Conservation (phyloP, 1,140 invertebrate species). For the Bradynema listronoti region DNA sequence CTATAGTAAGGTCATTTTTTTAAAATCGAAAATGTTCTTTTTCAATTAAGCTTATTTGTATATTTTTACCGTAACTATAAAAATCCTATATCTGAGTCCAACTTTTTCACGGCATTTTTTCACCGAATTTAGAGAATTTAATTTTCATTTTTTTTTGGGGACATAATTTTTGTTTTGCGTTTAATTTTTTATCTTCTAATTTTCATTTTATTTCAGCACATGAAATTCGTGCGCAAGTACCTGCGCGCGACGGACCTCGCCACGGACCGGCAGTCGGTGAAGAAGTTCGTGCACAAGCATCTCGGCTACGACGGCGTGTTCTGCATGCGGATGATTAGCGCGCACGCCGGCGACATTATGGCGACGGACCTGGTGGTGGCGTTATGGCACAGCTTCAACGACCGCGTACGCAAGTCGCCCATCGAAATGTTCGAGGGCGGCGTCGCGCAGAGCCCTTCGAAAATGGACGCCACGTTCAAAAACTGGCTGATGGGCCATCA, state of each 20-base stretch:
- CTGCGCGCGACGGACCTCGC: constrained; percentile 56
- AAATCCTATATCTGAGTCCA: background rate
- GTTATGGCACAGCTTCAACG: constrained; percentile 60
- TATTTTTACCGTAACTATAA: background rate
- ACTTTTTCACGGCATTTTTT: too few species aligned
- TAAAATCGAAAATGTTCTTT: too few species aligned
- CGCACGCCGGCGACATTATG: constrained; percentile 62
- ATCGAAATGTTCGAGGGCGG: constrained; percentile 58
- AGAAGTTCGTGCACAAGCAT: constrained; percentile 61
- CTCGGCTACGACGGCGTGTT: constrained; percentile 62
- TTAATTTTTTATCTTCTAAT: background rate
- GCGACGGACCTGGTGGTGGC: constrained; percentile 62
- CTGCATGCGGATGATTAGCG: constrained; percentile 56
- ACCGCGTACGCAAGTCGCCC: constrained; percentile 46
- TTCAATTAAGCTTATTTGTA: background rate
- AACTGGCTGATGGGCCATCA: constrained; percentile 56
- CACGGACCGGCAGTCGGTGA: constrained; percentile 52
- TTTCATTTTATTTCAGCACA: constrained; percentile 43
- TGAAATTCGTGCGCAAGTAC: constrained; percentile 57
- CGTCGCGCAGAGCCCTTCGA: constrained; percentile 53
- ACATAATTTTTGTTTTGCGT: too few species aligned
- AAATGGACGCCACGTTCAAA: constrained; percentile 57
- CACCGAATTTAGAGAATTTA: too few species aligned
- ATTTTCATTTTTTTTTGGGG: too few species aligned
- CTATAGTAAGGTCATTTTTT: too few species aligned